Percentiles rank a stretch among this genome's conserved stretches.
Evolutionary conservation across 2,113 vertebrate species (phyloP).

Genomic region (Laterallus jamaicensis): DNA sequence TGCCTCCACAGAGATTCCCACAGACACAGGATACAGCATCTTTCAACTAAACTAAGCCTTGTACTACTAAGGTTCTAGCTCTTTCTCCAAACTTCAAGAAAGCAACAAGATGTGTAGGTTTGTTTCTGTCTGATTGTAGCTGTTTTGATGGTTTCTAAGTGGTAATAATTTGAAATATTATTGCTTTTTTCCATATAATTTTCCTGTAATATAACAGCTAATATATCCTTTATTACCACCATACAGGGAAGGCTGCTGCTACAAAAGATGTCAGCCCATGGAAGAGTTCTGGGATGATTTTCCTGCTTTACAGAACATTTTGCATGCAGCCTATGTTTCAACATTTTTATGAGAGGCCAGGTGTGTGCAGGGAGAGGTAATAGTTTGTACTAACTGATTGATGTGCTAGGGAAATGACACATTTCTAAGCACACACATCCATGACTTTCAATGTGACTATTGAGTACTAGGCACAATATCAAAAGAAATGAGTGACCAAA

Average conservation of each 20-base stretch:
- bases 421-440: background rate
- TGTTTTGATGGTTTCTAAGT: conserved; percentile 56
- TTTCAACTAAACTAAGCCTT: background rate
- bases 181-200: conserved; percentile 28
- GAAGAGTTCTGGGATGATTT: background rate
- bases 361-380: conserved; percentile 29
- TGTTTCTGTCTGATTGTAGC: conserved; percentile 19
- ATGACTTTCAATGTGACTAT: conserved; percentile 26
- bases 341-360: conserved; percentile 39
- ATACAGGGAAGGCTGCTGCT: background rate
- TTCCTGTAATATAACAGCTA: conserved; percentile 7
- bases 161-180: conserved; percentile 44
- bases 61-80: background rate
- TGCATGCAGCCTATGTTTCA: background rate
- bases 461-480: background rate
- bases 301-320: background rate
- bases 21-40: background rate
- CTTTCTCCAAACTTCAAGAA: conserved; percentile 26
- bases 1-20: background rate
- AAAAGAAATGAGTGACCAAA: background rate
- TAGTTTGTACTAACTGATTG: conserved; percentile 23
- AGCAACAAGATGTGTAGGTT: background rate
- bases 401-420: conserved; percentile 24
- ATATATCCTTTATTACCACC: background rate
- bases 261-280: background rate